phyloP scores from a whole-genome alignment of 1,140 invertebrate genomes.

The Drosophila quadrilineata region DNA sequence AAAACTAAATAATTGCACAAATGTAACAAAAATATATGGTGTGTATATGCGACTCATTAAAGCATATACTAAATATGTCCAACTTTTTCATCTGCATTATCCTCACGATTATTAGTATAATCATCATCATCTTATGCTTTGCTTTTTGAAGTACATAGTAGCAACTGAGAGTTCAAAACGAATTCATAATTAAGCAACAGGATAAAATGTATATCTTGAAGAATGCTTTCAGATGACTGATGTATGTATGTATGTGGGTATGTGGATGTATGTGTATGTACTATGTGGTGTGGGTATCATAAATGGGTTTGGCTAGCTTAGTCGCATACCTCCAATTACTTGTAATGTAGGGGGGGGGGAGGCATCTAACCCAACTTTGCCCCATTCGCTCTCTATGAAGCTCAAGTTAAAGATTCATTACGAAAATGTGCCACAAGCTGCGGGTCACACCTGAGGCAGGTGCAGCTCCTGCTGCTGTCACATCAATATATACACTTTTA shows the following conservation, averaged over 20 bases:
- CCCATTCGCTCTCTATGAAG: neutral
- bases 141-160: too few relatives aligned
- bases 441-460: conserved; percentile 32
- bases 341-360: too few relatives aligned
- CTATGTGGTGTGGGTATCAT: neutral
- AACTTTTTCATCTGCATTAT: too few relatives aligned
- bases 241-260: neutral
- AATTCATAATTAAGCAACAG: conserved; percentile 12
- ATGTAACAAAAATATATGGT: too few relatives aligned
- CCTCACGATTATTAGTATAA: too few relatives aligned
- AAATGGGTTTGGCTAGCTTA: conserved; percentile 23
- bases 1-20: conserved; percentile 73
- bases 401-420: conserved; percentile 55
- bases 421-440: conserved; percentile 50
- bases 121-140: too few relatives aligned
- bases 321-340: too few relatives aligned
- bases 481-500: conserved; percentile 36
- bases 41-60: too few relatives aligned
- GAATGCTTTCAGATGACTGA: conserved; percentile 1
- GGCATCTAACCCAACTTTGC: too few relatives aligned
- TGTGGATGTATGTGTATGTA: neutral
- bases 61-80: too few relatives aligned
- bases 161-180: too few relatives aligned
- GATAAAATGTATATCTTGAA: neutral
- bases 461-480: conserved; percentile 29